phyloP scores from a whole-genome alignment of 1,140 invertebrate species.

The Callitettix versicolor region DNA sequence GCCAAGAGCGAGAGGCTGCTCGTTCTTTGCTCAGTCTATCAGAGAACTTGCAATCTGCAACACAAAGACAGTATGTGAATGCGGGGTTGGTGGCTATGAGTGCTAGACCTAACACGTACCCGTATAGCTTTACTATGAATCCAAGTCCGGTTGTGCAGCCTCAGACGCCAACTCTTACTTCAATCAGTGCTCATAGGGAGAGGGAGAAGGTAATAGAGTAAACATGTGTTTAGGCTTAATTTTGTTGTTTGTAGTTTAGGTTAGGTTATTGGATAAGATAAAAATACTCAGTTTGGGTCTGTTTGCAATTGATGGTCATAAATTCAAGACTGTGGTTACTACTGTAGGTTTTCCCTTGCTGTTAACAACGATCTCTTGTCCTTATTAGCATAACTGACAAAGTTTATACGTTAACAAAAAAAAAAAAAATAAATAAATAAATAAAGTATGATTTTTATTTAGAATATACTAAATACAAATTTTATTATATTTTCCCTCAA shows the following conservation, averaged over 20 bases:
- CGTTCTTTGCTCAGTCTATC: conserved; percentile 72
- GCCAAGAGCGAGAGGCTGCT: conserved; percentile 78
- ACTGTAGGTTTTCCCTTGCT: no score
- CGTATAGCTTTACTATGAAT: conserved; percentile 40
- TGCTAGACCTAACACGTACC: conserved; percentile 47
- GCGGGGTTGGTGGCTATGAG: conserved; percentile 38
- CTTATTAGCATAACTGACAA: no score
- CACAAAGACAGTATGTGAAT: conserved; percentile 29
- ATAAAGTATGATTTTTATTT: no score
- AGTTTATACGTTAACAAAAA: no score
- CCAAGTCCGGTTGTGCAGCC: conserved; percentile 17
- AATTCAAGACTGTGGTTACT: no score
- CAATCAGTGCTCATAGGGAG: conserved; percentile 24
- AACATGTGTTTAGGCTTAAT: not conserved
- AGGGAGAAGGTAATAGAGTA: conserved; percentile 24
- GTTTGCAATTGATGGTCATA: no score
- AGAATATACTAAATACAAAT: no score
- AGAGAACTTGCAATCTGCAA: conserved; percentile 23
- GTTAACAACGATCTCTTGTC: no score
- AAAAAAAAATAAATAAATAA: no score
- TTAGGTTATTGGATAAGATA: no score
- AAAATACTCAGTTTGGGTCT: no score
- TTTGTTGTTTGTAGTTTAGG: not conserved
- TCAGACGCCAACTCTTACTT: conserved; percentile 20
- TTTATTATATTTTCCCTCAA: no score